phyloP scores from a whole-genome alignment of 2,797 vertebrate species.

The Clarias fuscus region DNA sequence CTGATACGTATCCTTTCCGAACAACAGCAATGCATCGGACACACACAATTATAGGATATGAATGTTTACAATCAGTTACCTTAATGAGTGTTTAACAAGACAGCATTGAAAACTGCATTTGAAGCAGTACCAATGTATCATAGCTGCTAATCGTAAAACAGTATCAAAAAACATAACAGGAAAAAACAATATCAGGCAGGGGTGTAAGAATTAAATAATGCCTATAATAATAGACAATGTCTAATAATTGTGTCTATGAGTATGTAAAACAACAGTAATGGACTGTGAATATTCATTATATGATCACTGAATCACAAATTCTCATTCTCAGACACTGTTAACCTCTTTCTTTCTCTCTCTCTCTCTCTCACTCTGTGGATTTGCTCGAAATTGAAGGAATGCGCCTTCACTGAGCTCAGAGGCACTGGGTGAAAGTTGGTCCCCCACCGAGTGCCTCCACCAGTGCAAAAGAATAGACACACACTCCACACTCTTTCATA shows the following conservation, averaged over 20 bases:
- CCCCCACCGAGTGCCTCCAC: slow-evolving; percentile 38
- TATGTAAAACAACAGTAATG: neutral
- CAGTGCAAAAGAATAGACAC: slow-evolving; percentile 29
- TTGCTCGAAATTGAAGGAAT: slow-evolving; percentile 34
- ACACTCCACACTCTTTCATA: slow-evolving; percentile 55
- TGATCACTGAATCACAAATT: neutral
- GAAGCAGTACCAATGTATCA: neutral
- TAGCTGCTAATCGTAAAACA: neutral
- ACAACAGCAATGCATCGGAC: slow-evolving; percentile 62
- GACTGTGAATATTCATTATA: neutral
- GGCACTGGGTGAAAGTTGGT: slow-evolving; percentile 45
- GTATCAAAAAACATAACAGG: neutral
- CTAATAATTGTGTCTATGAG: neutral
- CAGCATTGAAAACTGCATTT: neutral
- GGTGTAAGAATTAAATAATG: neutral
- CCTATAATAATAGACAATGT: too few species aligned
- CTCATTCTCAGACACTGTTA: neutral
- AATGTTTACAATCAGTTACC: slow-evolving; percentile 32
- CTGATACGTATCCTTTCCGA: slow-evolving; percentile 65
- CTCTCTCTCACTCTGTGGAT: neutral
- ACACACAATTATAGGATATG: slow-evolving; percentile 33
- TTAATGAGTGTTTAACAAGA: slow-evolving; percentile 12
- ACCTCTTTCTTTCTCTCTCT: neutral
- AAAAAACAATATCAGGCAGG: neutral
- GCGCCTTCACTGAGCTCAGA: slow-evolving; percentile 41